Evolutionary conservation across 2,797 vertebrate genomes (phyloP).

Genomic region (Danio kyathit): DNA sequence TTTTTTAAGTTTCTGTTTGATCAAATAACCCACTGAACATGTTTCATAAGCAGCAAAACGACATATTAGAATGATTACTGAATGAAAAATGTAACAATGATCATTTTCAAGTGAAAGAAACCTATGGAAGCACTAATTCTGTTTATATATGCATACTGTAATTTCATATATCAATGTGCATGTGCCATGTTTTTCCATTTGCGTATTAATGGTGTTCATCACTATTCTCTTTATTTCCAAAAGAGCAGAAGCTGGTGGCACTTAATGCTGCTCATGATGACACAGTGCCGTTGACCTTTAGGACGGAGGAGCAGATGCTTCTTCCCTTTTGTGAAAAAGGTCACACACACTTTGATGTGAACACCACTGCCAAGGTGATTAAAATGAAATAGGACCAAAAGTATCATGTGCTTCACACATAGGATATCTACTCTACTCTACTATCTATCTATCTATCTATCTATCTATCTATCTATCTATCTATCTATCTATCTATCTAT

Average conservation of each 20-base stretch:
- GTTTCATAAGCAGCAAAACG: not conserved
- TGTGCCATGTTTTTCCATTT: no score
- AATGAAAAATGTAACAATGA: not conserved
- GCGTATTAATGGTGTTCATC: slow-evolving; percentile 6
- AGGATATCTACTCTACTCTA: slow-evolving; percentile 9
- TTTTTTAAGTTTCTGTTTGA: not conserved
- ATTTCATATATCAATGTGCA: no score
- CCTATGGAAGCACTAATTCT: no score
- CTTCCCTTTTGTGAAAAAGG: slow-evolving; percentile 64
- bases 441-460: not conserved
- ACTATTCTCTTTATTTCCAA: slow-evolving; percentile 21
- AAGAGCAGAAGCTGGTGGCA: slow-evolving; percentile 46
- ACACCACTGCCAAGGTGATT: slow-evolving; percentile 59
- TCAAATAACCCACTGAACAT: not conserved
- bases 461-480: not conserved
- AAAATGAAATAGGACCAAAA: slow-evolving; percentile 58
- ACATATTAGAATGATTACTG: no score
- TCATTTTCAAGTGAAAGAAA: no score
- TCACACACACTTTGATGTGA: slow-evolving; percentile 63
- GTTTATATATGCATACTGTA: no score
- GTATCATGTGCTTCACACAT: slow-evolving; percentile 30
- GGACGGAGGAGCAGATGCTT: slow-evolving; percentile 57
- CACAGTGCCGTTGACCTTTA: slow-evolving; percentile 63
- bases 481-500: not conserved
- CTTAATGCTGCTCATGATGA: slow-evolving; percentile 54